Evolutionary conservation across 2,888 invertebrate species (phyloP).

Genomic region (Hyles lineata): DNA sequence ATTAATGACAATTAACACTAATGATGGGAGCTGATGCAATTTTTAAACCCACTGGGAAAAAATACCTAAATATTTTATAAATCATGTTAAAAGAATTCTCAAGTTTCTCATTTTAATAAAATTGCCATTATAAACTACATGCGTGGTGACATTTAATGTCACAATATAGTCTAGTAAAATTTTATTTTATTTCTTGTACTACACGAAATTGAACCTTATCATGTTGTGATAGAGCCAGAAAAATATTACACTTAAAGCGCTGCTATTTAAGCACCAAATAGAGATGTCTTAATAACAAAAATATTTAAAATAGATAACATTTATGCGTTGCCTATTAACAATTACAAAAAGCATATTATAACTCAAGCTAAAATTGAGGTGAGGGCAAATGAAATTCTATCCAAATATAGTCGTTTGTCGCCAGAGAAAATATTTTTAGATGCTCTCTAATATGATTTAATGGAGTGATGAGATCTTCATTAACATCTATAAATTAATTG

Average conservation of each 20-base stretch:
- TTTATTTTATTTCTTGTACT: not conserved
- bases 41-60: slow-evolving; percentile 38
- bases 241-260: not conserved
- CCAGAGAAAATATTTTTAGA: slow-evolving; percentile 72
- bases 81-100: not conserved
- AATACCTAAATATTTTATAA: slow-evolving; percentile 39
- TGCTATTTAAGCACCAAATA: slow-evolving; percentile 11
- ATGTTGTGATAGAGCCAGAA: not conserved
- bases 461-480: slow-evolving; percentile 76
- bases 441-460: slow-evolving; percentile 82
- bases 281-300: slow-evolving; percentile 13
- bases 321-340: not conserved
- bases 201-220: not conserved
- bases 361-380: slow-evolving; percentile 27
- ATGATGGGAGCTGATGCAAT: slow-evolving; percentile 52
- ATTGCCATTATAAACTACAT: slow-evolving; percentile 18
- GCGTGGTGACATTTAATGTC: slow-evolving; percentile 20
- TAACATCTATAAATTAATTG: slow-evolving; percentile 77
- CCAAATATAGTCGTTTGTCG: slow-evolving; percentile 66
- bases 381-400: slow-evolving; percentile 49
- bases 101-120: slow-evolving; percentile 14
- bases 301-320: not conserved
- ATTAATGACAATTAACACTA: slow-evolving; percentile 62
- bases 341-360: slow-evolving; percentile 18
- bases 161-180: slow-evolving; percentile 18